phyloP scores from a whole-genome alignment of 1,140 invertebrate genomes.

The Trissolcus basalis region DNA sequence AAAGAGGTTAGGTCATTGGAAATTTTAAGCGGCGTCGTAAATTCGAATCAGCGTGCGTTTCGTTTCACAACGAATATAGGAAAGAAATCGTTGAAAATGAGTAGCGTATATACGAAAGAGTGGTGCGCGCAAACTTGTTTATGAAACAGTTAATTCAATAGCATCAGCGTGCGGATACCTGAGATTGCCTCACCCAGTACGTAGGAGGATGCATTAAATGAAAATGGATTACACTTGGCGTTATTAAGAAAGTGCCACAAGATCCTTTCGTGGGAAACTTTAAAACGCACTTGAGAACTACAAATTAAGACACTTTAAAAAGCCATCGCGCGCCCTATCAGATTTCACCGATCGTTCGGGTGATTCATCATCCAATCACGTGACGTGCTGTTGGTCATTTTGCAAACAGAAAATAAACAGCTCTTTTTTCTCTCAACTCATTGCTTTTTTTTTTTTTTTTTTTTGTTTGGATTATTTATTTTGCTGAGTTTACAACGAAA shows the following conservation, averaged over 20 bases:
- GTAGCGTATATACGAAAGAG: slow-evolving; percentile 3
- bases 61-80: neutral
- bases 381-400: too few species aligned
- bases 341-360: neutral
- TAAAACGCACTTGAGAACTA: slow-evolving; percentile 36
- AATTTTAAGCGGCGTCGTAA: neutral
- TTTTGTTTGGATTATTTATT: slow-evolving; percentile 33
- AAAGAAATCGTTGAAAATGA: slow-evolving; percentile 47
- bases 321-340: slow-evolving; percentile 24
- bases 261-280: slow-evolving; percentile 48
- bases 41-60: too few species aligned
- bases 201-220: slow-evolving; percentile 55
- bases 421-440: too few species aligned
- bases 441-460: slow-evolving; percentile 4
- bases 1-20: too few species aligned
- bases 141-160: slow-evolving; percentile 57
- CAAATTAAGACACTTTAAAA: slow-evolving; percentile 41
- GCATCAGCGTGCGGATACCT: slow-evolving; percentile 40
- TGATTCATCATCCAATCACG: too few species aligned
- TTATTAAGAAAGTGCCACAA: slow-evolving; percentile 50
- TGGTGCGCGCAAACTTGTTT: slow-evolving; percentile 41
- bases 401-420: too few species aligned
- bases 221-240: slow-evolving; percentile 52
- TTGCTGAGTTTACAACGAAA: slow-evolving; percentile 20
- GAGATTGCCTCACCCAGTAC: slow-evolving; percentile 49